Percentiles rank a stretch among this genome's conserved stretches.
Evolutionary conservation across 2,113 vertebrate species (phyloP).

Genomic region (Hippoglossus stenolepis): DNA sequence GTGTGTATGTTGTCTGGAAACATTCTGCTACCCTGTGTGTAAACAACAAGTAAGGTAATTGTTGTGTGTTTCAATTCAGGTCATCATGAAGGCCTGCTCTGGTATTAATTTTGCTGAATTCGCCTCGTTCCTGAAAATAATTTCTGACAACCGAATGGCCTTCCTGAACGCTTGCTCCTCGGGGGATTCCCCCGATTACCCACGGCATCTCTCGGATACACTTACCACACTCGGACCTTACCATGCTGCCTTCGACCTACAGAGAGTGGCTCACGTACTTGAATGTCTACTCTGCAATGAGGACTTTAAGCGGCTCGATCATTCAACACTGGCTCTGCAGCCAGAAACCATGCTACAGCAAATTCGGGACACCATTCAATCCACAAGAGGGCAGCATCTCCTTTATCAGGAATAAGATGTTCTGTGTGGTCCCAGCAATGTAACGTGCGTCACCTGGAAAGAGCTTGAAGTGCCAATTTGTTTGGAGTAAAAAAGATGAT

Average conservation of each 20-base stretch:
- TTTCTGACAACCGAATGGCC: constrained; percentile 88
- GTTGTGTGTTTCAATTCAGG: constrained; percentile 70
- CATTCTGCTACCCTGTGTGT: neutral
- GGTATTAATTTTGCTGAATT: constrained; percentile 95
- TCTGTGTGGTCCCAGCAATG: neutral
- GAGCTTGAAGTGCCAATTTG: constrained; percentile 54
- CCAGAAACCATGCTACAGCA: constrained; percentile 86
- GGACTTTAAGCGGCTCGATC: constrained; percentile 88
- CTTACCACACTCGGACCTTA: constrained; percentile 83
- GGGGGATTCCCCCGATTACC: constrained; percentile 64
- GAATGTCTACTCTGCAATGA: constrained; percentile 87
- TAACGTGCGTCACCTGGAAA: neutral
- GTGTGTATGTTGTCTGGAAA: neutral
- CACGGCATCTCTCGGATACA: constrained; percentile 61
- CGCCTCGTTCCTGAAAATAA: constrained; percentile 90
- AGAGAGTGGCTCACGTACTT: constrained; percentile 86
- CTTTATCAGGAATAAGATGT: constrained; percentile 72
- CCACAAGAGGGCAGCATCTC: constrained; percentile 79
- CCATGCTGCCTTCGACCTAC: constrained; percentile 90
- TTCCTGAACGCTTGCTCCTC: constrained; percentile 78
- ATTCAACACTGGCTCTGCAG: constrained; percentile 65
- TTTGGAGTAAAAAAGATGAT: neutral
- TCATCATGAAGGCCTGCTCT: constrained; percentile 95
- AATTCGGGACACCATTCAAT: constrained; percentile 83
- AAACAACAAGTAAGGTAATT: neutral